A percentile compares a stretch with the other conserved stretches of the same genome.
Evolutionary conservation across 2,113 vertebrate species (phyloP).

Genomic region (Gopherus flavomarginatus): DNA sequence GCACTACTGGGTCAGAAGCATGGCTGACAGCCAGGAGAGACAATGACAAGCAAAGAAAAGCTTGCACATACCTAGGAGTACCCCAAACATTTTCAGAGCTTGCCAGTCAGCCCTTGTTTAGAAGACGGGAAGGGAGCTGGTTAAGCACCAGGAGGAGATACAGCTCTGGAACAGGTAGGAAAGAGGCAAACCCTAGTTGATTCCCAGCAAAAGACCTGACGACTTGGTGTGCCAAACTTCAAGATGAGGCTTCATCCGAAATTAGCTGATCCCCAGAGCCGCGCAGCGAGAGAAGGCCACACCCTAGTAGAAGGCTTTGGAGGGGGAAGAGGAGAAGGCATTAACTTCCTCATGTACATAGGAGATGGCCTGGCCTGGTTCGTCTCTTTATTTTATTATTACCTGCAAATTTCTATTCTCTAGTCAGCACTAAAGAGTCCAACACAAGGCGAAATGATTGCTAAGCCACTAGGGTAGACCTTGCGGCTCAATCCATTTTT

Average conservation of each 20-base stretch:
- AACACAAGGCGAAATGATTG: background rate
- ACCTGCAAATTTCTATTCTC: background rate
- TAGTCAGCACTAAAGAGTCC: background rate
- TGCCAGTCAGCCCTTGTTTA: background rate
- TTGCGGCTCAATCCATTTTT: background rate
- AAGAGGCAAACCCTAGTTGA: background rate
- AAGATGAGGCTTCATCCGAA: background rate
- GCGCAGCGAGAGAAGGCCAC: background rate
- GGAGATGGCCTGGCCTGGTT: background rate
- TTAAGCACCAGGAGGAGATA: background rate
- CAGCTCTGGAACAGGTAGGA: background rate
- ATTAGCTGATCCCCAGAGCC: background rate
- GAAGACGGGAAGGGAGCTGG: background rate
- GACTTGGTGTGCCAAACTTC: background rate
- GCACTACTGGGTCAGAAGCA: background rate
- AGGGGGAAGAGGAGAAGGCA: background rate
- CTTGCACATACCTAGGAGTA: accelerated
- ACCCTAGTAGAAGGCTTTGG: background rate
- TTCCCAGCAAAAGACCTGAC: background rate
- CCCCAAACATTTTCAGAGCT: background rate
- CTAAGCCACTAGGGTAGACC: background rate
- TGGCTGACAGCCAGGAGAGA: background rate
- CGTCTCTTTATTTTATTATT: background rate
- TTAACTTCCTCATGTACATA: background rate
- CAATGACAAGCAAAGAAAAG: background rate